Base-by-base conservation (phyloP, 2,888 invertebrate genomes). In the Hetaerina titia region DNA sequence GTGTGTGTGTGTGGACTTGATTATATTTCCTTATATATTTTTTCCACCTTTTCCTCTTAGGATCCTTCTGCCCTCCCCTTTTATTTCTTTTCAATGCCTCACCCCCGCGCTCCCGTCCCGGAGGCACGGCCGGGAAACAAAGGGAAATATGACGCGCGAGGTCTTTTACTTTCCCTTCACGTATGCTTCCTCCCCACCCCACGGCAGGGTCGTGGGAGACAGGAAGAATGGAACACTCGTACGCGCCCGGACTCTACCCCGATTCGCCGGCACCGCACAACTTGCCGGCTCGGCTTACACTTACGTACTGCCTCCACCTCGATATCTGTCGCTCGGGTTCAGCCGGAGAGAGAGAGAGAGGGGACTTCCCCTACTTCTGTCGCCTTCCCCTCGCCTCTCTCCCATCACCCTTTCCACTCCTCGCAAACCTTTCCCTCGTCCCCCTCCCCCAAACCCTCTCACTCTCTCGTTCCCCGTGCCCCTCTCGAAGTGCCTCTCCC, bases 261-360 rank as follows among this genome's bases (percentile, higher is more conserved):
- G 69, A 22, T 92, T 81, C 56, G 92, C 92, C 74, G 92, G 69
- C 92, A 92, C 69, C 92, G 56, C 56, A 56, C n/a, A 74, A 92
- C 92, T 74, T 69, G 92, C 92, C 92, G 92, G 92, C 92, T 92
- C 69, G 74, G 92, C 92, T 92, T 22, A 92, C 92, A 64, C 92
- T 92, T 92, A 92, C 92, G 92, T 92, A 92, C 92, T 92, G 92
- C 45, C 69, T 56, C 69, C 92, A 11, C 92, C 56, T 74, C 92
- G 92, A 92, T 64, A 31, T 31, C 64, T 64, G 64, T 64, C 64
- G 64, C 64, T 64, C 45, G 45, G 64, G 22, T 31, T 90, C 64
- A 31, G 31, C 64, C 81, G 56, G 90, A 64, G 64, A 74, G 92
- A 69, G 81, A 81, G 74, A 81, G 81, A 81, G 81, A 31, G 95